Evolutionary conservation across 2,888 invertebrate species (phyloP), one percentile per base, ranked within the genome.

Genomic region (Cataglyphis altisquamis): DNA sequence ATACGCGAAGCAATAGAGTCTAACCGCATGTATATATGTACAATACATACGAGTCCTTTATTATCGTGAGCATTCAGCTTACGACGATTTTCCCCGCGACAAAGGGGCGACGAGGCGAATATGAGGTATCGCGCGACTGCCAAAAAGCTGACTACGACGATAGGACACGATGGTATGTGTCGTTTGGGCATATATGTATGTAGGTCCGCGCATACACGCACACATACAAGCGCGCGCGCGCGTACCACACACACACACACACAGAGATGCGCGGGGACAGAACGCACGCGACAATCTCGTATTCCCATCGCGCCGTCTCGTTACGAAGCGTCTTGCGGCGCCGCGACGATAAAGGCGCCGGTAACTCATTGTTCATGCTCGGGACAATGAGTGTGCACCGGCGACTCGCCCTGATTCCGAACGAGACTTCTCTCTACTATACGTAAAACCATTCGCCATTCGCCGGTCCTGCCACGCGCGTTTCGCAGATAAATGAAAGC

Each of bases 61-160:
- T 90, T 86, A 87, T 87, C 87, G 83, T 88, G 88, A 82, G 87
- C 85, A 91, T 90, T 91, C 89, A 86, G 88, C 85, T 84, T 88
- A 84, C 84, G 67, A 85, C 73, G 86, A 83, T 83, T 88, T 89
- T 86, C 82, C 52, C 82, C 82, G 72, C 73, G 87, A 87, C 83
- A 88, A 87, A 87, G 84, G 84, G 87, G 85, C 80, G 84, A 66
- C 72, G 77, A 81, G 70, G 81, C 66, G 82, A 85, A 86, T 88
- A 81, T 78, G 82, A 87, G 84, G 82, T 84, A 84, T 84, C 84
- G 77, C 55, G 77, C 66, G 83, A 82, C 85, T 91, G 91, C 90
- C 90, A 90, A 91, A 90, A 89, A 91, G 87, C 88, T 84, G 88
- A 87, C 84, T 86, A 63, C 67, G 70, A 48, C 64, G 63, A 70